phyloP scores from a whole-genome alignment of 92 coral and sea anemone species.

The Chrysogorgia sp. region DNA sequence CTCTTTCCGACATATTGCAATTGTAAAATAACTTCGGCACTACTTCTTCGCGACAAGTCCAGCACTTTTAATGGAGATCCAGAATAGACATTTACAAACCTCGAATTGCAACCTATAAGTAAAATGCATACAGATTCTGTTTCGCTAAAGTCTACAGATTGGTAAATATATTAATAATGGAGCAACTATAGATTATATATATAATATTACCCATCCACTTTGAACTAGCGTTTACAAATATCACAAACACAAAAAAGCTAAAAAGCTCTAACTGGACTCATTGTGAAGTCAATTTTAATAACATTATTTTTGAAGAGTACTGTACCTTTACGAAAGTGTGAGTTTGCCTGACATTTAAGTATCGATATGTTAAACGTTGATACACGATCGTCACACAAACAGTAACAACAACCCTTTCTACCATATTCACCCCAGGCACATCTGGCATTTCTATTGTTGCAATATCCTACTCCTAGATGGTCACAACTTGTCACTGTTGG shows the following conservation, averaged over 20 bases:
- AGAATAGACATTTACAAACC: not conserved
- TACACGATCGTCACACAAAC: not conserved
- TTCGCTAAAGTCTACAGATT: not conserved
- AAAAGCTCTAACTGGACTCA: too few species aligned
- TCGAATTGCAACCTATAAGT: not conserved
- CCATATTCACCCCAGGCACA: not conserved
- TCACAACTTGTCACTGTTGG: constrained; percentile 10
- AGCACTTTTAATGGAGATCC: not conserved
- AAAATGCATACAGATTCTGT: not conserved
- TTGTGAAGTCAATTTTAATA: too few species aligned
- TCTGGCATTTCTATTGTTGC: constrained; percentile 1
- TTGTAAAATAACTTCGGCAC: too few species aligned
- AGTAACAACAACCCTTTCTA: constrained; percentile 30
- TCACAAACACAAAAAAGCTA: too few species aligned
- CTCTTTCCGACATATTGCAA: not conserved
- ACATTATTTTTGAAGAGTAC: too few species aligned
- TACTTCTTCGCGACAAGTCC: not conserved
- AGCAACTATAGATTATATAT: too few species aligned
- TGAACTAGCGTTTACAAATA: too few species aligned
- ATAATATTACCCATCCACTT: too few species aligned
- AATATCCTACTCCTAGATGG: not conserved
- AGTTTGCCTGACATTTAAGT: constrained; percentile 6
- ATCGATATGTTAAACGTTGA: constrained; percentile 13
- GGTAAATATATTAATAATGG: not conserved
- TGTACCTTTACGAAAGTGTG: not conserved